Percentiles rank a stretch among this genome's conserved stretches.
These are phyloP conservation scores for Wasmannia auropunctata DNA, from an alignment of 1,140 invertebrate genomes.

Conservation along the genomic window DNA sequence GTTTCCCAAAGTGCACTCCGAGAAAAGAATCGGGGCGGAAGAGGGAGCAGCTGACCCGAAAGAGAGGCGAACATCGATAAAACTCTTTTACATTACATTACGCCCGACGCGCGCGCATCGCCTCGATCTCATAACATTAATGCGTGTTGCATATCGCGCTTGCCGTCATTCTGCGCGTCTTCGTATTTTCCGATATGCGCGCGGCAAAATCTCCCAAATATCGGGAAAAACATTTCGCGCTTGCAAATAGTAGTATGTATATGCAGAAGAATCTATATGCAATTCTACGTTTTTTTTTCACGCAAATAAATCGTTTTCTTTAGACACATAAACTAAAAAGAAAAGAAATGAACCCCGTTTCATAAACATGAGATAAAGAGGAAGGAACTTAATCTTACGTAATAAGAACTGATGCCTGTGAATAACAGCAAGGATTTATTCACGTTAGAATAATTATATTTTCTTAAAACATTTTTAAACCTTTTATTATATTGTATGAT, in stretches of 20 bases:
- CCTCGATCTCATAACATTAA: conserved; percentile 72
- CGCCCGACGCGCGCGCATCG: conserved; percentile 57
- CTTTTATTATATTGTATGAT: not conserved
- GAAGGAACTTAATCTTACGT: not conserved
- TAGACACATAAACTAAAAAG: not conserved
- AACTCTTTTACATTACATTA: conserved; percentile 72
- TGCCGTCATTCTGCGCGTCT: conserved; percentile 28
- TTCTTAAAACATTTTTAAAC: not conserved
- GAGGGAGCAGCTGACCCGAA: conserved; percentile 61
- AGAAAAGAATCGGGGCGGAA: not conserved
- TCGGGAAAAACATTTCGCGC: conserved; percentile 44
- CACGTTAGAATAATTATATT: not conserved
- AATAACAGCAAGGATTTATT: not conserved
- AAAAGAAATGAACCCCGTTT: not conserved
- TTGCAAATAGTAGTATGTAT: conserved; percentile 4
- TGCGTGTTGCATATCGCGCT: conserved; percentile 54
- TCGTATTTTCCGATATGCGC: conserved; percentile 44
- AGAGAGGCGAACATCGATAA: conserved; percentile 66
- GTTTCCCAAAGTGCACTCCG: conserved; percentile 48
- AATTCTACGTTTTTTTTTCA: not conserved
- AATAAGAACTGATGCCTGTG: not conserved
- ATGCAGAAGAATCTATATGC: not conserved
- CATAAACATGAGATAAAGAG: not conserved
- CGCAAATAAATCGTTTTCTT: not conserved
- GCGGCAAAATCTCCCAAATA: conserved; percentile 42